Evolutionary conservation across 2,113 vertebrate species (phyloP).

Genomic region (Pelusios castaneus): DNA sequence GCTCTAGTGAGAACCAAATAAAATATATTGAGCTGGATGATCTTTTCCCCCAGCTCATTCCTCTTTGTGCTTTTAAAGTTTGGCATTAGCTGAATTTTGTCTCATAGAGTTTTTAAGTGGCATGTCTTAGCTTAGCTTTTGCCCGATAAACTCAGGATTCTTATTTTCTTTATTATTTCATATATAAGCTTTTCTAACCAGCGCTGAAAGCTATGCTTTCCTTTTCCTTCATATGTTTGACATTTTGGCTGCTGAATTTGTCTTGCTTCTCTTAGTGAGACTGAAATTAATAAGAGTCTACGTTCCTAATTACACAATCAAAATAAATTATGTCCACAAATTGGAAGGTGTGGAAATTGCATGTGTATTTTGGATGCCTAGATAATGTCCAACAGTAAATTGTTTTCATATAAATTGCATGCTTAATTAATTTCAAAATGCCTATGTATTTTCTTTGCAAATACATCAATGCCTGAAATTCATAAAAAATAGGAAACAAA

Average conservation of each 20-base stretch:
- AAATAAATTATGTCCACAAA: slow-evolving; percentile 77
- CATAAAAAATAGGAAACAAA: slow-evolving; percentile 65
- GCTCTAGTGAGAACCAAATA: background rate
- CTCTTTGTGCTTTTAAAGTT: background rate
- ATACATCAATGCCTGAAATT: slow-evolving; percentile 56
- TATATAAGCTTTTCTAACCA: slow-evolving; percentile 25
- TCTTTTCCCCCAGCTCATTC: background rate
- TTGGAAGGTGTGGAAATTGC: slow-evolving; percentile 72
- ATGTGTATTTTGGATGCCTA: slow-evolving; percentile 68
- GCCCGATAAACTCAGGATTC: background rate
- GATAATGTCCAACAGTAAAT: slow-evolving; percentile 71
- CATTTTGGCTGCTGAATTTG: slow-evolving; percentile 64
- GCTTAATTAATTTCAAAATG: slow-evolving; percentile 77
- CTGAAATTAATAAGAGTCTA: slow-evolving; percentile 77
- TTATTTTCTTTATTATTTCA: background rate
- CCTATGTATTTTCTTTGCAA: slow-evolving; percentile 61
- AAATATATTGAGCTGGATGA: background rate
- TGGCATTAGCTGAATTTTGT: slow-evolving; percentile 32
- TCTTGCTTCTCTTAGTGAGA: slow-evolving; percentile 65
- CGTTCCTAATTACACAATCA: slow-evolving; percentile 78
- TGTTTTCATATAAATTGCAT: slow-evolving; percentile 75
- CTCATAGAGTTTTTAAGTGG: background rate
- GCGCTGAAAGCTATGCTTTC: slow-evolving; percentile 1
- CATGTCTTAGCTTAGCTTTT: slow-evolving; percentile 1
- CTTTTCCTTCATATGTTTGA: slow-evolving; percentile 48